Percentiles rank a stretch among this genome's conserved stretches.
phyloP scores from a whole-genome alignment of 2,888 invertebrate genomes.

The Diaperis boleti region DNA sequence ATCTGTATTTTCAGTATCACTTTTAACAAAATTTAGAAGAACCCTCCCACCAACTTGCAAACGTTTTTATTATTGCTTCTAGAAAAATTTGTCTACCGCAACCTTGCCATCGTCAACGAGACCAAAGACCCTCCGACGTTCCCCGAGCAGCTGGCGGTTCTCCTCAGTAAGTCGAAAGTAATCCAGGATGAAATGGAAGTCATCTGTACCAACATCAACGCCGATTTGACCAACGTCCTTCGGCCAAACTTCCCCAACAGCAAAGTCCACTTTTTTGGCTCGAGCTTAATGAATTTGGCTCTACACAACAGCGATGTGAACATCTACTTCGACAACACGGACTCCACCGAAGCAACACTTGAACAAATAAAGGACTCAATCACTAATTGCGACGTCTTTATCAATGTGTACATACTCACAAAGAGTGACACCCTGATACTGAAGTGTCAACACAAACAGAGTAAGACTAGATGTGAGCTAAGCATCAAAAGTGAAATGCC shows the following conservation, averaged over 20 bases:
- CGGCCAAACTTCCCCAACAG: background rate
- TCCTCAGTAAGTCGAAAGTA: background rate
- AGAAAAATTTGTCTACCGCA: background rate
- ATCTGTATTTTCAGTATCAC: too few relatives aligned
- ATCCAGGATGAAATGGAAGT: background rate
- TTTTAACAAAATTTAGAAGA: too few relatives aligned
- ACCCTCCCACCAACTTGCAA: too few relatives aligned
- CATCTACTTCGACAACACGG: slow-evolving; percentile 70
- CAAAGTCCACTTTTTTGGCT: slow-evolving; percentile 72
- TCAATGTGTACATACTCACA: slow-evolving; percentile 73
- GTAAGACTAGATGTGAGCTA: slow-evolving; percentile 77
- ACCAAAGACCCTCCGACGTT: slow-evolving; percentile 2
- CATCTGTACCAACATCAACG: slow-evolving; percentile 2
- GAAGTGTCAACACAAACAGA: slow-evolving; percentile 75
- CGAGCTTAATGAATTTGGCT: slow-evolving; percentile 78
- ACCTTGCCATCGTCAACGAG: background rate
- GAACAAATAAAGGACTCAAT: slow-evolving; percentile 50
- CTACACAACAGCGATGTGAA: slow-evolving; percentile 81
- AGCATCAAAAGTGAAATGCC: slow-evolving; percentile 80
- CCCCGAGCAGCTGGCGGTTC: slow-evolving; percentile 4
- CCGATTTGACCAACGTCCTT: slow-evolving; percentile 12
- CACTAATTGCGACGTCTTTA: slow-evolving; percentile 48
- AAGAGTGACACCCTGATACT: slow-evolving; percentile 83
- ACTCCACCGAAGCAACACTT: slow-evolving; percentile 49
- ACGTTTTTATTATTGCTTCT: background rate